A percentile compares a stretch with the other conserved stretches of the same genome.
Conservation (phyloP, 2,797 vertebrate genomes). For the Anabas testudineus region DNA sequence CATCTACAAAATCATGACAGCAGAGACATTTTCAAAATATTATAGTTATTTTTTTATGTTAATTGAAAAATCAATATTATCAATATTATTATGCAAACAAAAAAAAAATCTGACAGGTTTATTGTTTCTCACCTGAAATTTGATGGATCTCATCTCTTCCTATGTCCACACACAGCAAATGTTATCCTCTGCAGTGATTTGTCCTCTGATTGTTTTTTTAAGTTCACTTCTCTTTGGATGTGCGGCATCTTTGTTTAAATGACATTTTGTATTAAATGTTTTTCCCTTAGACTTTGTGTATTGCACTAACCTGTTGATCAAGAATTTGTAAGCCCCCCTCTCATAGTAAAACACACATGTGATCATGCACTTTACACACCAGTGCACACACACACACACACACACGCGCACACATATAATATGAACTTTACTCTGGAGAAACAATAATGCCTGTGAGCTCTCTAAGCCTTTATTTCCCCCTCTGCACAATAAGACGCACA, state of each 20-base stretch:
- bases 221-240: neutral
- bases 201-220: neutral
- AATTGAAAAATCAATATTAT: too few relatives aligned
- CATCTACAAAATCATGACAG: too few relatives aligned
- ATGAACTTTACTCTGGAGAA: constrained; percentile 11
- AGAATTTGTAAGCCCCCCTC: neutral
- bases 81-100: too few relatives aligned
- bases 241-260: neutral
- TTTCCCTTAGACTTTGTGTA: neutral
- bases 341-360: neutral
- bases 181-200: constrained; percentile 3
- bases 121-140: constrained; percentile 15
- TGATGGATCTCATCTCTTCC: neutral
- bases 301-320: neutral
- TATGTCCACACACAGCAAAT: neutral
- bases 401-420: neutral
- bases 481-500: neutral
- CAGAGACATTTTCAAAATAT: too few relatives aligned
- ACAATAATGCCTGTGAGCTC: constrained; percentile 17
- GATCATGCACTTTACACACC: neutral
- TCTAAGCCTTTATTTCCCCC: neutral
- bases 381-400: neutral
- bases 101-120: neutral
- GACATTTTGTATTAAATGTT: neutral
- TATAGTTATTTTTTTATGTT: too few relatives aligned